A percentile compares a stretch with the other conserved stretches of the same genome.
phyloP scores from a whole-genome alignment of 2,797 vertebrate genomes.

The Echiichthys vipera region DNA sequence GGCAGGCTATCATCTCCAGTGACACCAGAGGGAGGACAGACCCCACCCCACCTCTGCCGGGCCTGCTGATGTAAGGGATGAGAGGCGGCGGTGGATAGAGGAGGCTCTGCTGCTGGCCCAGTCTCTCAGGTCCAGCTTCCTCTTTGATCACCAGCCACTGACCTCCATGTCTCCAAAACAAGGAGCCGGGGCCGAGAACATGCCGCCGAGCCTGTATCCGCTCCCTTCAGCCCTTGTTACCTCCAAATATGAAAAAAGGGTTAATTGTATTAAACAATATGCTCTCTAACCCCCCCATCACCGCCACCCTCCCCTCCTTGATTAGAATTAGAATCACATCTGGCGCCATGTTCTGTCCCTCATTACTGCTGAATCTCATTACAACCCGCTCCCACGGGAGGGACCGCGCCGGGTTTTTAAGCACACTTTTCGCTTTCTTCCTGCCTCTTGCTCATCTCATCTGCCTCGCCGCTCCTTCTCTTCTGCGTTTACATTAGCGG shows the following conservation, averaged over 20 bases:
- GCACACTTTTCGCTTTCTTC: constrained; percentile 81
- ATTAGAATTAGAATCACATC: constrained; percentile 89
- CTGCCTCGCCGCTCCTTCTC: constrained; percentile 74
- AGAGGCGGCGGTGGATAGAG: constrained; percentile 43
- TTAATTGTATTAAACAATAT: constrained; percentile 88
- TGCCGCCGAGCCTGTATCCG: constrained; percentile 41
- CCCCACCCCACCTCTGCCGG: constrained; percentile 49
- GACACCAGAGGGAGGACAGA: constrained; percentile 69
- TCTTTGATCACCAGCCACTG: constrained; percentile 73
- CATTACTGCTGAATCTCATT: constrained; percentile 89
- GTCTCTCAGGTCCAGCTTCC: constrained; percentile 66
- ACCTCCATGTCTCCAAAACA: constrained; percentile 67
- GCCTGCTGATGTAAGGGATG: constrained; percentile 51
- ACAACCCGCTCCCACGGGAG: constrained; percentile 72
- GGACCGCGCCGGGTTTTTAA: constrained; percentile 76
- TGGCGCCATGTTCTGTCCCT: constrained; percentile 85
- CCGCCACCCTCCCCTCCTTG: constrained; percentile 67
- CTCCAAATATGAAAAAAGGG: constrained; percentile 80
- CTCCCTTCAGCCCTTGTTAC: constrained; percentile 60
- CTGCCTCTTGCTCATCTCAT: constrained; percentile 78
- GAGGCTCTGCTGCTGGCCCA: constrained; percentile 36
- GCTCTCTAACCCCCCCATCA: constrained; percentile 63
- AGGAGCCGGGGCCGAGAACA: constrained; percentile 44
- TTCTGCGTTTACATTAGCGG: constrained; percentile 83
- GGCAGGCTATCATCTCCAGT: constrained; percentile 77